phyloP scores from a whole-genome alignment of 2,113 vertebrate species.

The Bubalus kerabau region DNA sequence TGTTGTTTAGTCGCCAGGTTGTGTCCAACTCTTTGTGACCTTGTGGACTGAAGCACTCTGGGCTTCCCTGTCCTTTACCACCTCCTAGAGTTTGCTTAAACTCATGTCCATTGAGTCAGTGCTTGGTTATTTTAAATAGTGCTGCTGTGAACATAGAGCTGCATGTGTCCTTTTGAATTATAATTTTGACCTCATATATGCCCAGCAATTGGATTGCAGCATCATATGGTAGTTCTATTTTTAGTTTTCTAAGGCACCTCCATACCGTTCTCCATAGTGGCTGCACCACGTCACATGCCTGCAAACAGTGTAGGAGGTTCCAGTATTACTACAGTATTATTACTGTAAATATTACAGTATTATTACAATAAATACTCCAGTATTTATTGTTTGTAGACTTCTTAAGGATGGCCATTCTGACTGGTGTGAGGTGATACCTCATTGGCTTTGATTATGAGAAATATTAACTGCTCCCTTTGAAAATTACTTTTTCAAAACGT shows the following conservation, averaged over 20 bases:
- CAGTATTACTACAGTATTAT: too few species aligned
- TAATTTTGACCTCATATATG: background rate
- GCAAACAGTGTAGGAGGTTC: background rate
- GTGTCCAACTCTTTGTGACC: background rate
- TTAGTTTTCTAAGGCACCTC: background rate
- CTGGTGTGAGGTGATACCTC: background rate
- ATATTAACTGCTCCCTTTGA: background rate
- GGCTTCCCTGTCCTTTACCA: background rate
- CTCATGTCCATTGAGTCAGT: background rate
- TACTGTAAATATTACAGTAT: too few species aligned
- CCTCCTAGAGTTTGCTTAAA: background rate
- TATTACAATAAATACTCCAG: background rate
- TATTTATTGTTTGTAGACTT: background rate
- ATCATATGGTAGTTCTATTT: background rate
- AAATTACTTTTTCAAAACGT: background rate
- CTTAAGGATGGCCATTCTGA: background rate
- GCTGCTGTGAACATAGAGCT: background rate
- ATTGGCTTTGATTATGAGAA: background rate
- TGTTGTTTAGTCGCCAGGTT: background rate
- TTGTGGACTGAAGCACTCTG: background rate
- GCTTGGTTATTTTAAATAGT: background rate
- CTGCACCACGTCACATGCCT: background rate
- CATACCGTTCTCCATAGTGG: background rate
- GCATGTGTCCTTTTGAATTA: background rate
- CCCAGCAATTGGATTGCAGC: background rate